Percentiles rank a stretch among this genome's conserved stretches.
Evolutionary conservation across 1,140 invertebrate species (phyloP).

Genomic region (Cydia fagiglandana): DNA sequence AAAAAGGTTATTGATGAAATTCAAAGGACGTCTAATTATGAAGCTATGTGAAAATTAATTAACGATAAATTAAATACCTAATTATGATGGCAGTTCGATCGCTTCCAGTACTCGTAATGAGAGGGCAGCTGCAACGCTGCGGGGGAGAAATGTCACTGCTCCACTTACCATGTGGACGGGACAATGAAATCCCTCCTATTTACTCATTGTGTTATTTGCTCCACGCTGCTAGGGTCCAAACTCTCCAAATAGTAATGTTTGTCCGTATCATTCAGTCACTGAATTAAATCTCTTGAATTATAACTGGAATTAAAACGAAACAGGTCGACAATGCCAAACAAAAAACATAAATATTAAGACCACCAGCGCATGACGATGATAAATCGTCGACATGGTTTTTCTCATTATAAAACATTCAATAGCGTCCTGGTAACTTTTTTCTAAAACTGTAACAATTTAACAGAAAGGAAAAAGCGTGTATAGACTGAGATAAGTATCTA

Average conservation of each 20-base stretch:
- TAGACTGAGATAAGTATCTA: slow-evolving; percentile 17
- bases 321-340: not conserved
- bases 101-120: slow-evolving; percentile 32
- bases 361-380: slow-evolving; percentile 29
- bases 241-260: slow-evolving; percentile 18
- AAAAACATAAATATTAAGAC: slow-evolving; percentile 30
- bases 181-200: slow-evolving; percentile 51
- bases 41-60: not conserved
- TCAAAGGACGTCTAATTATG: not conserved
- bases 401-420: slow-evolving; percentile 21
- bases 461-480: slow-evolving; percentile 15
- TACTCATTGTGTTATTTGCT: slow-evolving; percentile 53
- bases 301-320: slow-evolving; percentile 5
- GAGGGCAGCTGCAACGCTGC: slow-evolving; percentile 55
- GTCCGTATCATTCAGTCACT: slow-evolving; percentile 4
- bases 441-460: slow-evolving; percentile 9
- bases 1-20: not conserved
- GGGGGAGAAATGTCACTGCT: slow-evolving; percentile 62
- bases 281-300: slow-evolving; percentile 27
- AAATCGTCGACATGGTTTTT: slow-evolving; percentile 22
- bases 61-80: slow-evolving; percentile 26
- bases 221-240: slow-evolving; percentile 21
- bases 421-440: slow-evolving; percentile 16
- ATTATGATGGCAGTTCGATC: slow-evolving; percentile 46
- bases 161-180: slow-evolving; percentile 46